These are phyloP conservation scores for Cheiracanthium punctorium DNA, from an alignment of 2,888 invertebrate genomes.

Conservation along the genomic window DNA sequence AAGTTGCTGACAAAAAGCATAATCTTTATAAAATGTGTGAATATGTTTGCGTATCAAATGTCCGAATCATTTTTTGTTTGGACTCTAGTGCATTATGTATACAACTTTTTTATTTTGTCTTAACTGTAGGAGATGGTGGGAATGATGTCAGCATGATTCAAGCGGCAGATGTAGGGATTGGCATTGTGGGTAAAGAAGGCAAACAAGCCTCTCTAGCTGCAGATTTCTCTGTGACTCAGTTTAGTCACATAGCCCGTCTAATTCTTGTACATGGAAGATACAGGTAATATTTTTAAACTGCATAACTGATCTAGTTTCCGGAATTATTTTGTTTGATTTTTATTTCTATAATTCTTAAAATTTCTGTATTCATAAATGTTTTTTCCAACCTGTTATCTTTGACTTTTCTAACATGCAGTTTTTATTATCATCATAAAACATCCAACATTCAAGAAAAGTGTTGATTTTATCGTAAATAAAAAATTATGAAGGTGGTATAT, in stretches of 20 bases:
- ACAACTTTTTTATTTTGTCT: too few species aligned
- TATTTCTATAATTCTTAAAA: not conserved
- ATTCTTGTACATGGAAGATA: conserved; percentile 94
- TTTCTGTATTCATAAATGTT: not conserved
- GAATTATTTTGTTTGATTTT: not conserved
- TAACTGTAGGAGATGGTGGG: conserved; percentile 82
- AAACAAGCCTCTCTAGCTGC: conserved; percentile 89
- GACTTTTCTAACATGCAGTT: too few species aligned
- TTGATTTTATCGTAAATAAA: too few species aligned
- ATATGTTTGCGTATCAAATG: not conserved
- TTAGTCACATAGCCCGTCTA: conserved; percentile 86
- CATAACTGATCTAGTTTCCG: not conserved
- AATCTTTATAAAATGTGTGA: too few species aligned
- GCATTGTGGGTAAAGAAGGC: conserved; percentile 86
- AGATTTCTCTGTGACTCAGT: conserved; percentile 96
- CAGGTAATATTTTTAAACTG: conserved; percentile 76
- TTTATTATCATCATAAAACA: too few species aligned
- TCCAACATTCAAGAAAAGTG: too few species aligned
- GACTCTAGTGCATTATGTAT: not conserved
- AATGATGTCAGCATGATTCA: conserved; percentile 86
- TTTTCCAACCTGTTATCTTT: too few species aligned
- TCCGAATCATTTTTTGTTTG: not conserved
- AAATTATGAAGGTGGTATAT: too few species aligned
- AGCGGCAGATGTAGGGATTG: conserved; percentile 80
- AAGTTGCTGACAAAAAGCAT: too few species aligned